phyloP scores from a whole-genome alignment of 2,797 vertebrate species.

The Enteromius anoplus region DNA sequence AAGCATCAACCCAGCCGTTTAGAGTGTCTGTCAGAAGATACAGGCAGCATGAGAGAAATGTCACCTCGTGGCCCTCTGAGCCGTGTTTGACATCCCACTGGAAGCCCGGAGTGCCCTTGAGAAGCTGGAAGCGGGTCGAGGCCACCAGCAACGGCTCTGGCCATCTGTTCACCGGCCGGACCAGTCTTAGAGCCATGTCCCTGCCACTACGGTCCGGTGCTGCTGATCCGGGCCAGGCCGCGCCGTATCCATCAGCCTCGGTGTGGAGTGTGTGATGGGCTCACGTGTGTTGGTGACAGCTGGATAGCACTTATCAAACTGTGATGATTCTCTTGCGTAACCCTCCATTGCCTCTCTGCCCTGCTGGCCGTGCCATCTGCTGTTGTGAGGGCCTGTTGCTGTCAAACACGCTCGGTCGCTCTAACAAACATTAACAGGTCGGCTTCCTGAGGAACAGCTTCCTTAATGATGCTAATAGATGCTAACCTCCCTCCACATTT shows the following conservation, averaged over 20 bases:
- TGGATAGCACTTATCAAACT: constrained; percentile 70
- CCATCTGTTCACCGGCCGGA: constrained; percentile 74
- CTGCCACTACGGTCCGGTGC: constrained; percentile 60
- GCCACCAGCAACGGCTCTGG: constrained; percentile 70
- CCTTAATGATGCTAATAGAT: constrained; percentile 13
- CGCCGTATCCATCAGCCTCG: constrained; percentile 23
- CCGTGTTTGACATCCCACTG: constrained; percentile 73
- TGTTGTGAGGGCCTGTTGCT: constrained; percentile 69
- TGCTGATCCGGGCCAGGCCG: constrained; percentile 60
- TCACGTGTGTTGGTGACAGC: constrained; percentile 74
- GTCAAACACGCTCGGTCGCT: constrained; percentile 28
- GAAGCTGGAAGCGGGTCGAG: constrained; percentile 75
- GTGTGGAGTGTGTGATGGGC: constrained; percentile 53
- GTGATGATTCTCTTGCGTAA: constrained; percentile 80
- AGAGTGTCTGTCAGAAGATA: background rate
- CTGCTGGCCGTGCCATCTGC: constrained; percentile 82
- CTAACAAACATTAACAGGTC: constrained; percentile 29
- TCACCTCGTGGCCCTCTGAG: constrained; percentile 72
- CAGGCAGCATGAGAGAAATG: constrained; percentile 55
- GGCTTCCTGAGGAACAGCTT: constrained; percentile 23
- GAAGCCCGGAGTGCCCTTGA: constrained; percentile 70
- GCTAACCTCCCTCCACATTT: background rate
- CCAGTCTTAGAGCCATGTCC: constrained; percentile 60
- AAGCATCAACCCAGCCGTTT: background rate
- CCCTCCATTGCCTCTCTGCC: constrained; percentile 77